These are phyloP conservation scores for Lepus europaeus DNA, from an alignment of 2,113 vertebrate genomes.

Conservation along the genomic window DNA sequence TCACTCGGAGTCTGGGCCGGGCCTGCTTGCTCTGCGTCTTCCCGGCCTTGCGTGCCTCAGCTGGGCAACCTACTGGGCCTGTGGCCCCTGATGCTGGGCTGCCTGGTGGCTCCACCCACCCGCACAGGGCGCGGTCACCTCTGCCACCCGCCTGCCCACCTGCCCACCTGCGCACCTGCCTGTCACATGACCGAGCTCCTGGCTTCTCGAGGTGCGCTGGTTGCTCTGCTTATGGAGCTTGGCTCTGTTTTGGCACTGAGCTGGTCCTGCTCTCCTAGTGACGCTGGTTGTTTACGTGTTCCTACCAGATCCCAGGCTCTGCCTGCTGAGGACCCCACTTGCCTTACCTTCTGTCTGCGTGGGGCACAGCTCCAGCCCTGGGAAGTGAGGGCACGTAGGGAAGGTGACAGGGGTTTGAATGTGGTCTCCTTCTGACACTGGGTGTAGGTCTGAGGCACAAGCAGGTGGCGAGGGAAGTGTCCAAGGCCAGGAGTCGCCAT, in stretches of 20 bases:
- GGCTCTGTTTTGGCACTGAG: not conserved
- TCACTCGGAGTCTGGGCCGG: not conserved
- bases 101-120: not conserved
- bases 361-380: too few relatives aligned
- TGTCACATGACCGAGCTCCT: not conserved
- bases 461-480: too few relatives aligned
- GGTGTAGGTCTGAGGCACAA: not conserved
- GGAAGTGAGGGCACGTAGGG: not conserved
- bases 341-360: rapidly evolving
- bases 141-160: too few relatives aligned
- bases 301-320: not conserved
- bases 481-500: too few relatives aligned
- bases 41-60: not conserved
- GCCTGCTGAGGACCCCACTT: not conserved
- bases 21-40: not conserved
- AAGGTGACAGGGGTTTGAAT: not conserved
- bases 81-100: not conserved
- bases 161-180: not conserved
- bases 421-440: not conserved
- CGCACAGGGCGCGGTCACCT: not conserved
- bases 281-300: not conserved
- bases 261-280: not conserved
- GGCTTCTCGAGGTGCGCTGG: not conserved
- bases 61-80: not conserved
- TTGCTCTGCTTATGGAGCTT: not conserved